Conservation (phyloP, 2,113 vertebrate genomes). For the Scalopus aquaticus region DNA sequence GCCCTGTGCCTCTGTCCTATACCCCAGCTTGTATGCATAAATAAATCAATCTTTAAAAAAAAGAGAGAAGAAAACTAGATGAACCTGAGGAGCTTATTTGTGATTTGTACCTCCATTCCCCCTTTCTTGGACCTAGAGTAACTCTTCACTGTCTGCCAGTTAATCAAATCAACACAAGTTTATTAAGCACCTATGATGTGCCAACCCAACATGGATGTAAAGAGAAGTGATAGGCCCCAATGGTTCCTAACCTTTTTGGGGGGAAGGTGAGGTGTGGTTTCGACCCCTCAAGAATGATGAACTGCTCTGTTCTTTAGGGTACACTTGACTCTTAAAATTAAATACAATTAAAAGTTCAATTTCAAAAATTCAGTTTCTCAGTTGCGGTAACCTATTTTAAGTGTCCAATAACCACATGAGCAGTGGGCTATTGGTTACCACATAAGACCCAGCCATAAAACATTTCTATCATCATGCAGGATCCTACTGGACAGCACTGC, state of each 20-base stretch:
- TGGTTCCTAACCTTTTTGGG: not conserved
- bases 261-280: not conserved
- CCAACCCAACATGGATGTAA: not conserved
- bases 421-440: not conserved
- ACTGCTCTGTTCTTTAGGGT: not conserved
- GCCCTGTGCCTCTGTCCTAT: too few relatives aligned
- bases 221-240: not conserved
- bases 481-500: not conserved
- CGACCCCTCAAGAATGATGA: not conserved
- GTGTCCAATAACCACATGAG: not conserved
- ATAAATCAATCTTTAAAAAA: too few relatives aligned
- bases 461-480: not conserved
- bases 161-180: not conserved
- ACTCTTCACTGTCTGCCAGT: not conserved
- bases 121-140: slow-evolving; percentile 1
- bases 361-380: not conserved
- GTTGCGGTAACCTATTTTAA: not conserved
- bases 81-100: not conserved
- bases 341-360: not conserved
- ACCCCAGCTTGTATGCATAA: too few relatives aligned
- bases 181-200: not conserved
- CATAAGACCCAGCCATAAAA: not conserved
- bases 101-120: too few relatives aligned
- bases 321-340: not conserved
- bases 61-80: slow-evolving; percentile 24